Evolutionary conservation across 92 coral and sea anemone genomes (phyloP).

Genomic region (Porites cylindrica): DNA sequence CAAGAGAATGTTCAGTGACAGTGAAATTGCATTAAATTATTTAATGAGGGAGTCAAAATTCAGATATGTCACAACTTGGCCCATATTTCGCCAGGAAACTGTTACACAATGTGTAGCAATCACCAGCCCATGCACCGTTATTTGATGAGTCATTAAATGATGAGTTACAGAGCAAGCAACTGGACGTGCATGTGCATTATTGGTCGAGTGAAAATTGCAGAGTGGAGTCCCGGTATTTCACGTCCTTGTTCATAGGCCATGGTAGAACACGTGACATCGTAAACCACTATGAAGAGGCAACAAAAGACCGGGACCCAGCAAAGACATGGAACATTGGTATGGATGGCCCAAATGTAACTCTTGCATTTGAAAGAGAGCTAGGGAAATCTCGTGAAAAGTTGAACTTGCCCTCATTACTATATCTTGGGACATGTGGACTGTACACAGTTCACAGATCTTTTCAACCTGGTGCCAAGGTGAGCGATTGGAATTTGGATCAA

Average conservation of each 20-base stretch:
- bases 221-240: constrained; percentile 63
- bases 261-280: constrained; percentile 58
- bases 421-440: constrained; percentile 71
- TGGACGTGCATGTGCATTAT: constrained; percentile 61
- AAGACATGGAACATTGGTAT: constrained; percentile 60
- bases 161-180: constrained; percentile 62
- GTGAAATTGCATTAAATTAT: constrained; percentile 63
- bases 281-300: constrained; percentile 62
- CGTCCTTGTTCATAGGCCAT: constrained; percentile 68
- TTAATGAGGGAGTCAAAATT: constrained; percentile 52
- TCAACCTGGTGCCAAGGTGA: constrained; percentile 69
- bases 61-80: constrained; percentile 61
- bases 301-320: constrained; percentile 44
- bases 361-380: background rate
- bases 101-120: constrained; percentile 29
- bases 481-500: constrained; percentile 67
- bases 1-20: constrained; percentile 68
- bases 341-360: no score
- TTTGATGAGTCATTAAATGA: constrained; percentile 1
- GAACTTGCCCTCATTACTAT: constrained; percentile 47
- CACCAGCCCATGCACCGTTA: constrained; percentile 57
- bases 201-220: constrained; percentile 53
- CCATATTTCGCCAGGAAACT: constrained; percentile 65
- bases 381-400: constrained; percentile 13
- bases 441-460: constrained; percentile 75